Percentiles rank a stretch among this genome's conserved stretches.
These are phyloP conservation scores for Potamilus streckersoni DNA, from an alignment of 1,140 invertebrate genomes.

Conservation along the genomic window DNA sequence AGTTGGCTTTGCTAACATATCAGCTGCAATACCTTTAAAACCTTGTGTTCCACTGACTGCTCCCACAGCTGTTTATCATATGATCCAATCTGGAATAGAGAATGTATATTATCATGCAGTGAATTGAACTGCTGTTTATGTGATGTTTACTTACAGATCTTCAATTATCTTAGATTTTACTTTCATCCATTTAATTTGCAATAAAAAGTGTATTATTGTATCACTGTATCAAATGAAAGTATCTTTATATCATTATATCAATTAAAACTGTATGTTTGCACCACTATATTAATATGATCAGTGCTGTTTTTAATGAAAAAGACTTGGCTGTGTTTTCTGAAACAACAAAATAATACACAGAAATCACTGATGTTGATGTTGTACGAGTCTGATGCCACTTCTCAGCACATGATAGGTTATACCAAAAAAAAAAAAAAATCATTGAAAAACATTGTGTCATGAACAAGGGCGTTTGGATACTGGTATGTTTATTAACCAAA, in stretches of 20 bases:
- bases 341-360: no score
- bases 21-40: conserved; percentile 71
- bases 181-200: not conserved
- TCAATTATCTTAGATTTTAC: not conserved
- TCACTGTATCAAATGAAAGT: not conserved
- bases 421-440: no score
- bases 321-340: not conserved
- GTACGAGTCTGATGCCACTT: no score
- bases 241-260: not conserved
- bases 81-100: conserved; percentile 81
- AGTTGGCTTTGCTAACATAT: no score
- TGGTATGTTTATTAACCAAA: no score
- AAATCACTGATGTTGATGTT: no score
- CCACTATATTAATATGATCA: not conserved
- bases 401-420: no score
- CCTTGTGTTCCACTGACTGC: conserved; percentile 89
- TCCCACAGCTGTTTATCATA: conserved; percentile 98
- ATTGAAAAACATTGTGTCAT: no score
- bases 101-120: not conserved
- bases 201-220: not conserved
- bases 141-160: not conserved
- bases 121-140: not conserved
- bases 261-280: not conserved
- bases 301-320: not conserved
- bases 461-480: no score